Conservation (phyloP, 2,888 invertebrate genomes). For the Pyrrhosoma nymphula region DNA sequence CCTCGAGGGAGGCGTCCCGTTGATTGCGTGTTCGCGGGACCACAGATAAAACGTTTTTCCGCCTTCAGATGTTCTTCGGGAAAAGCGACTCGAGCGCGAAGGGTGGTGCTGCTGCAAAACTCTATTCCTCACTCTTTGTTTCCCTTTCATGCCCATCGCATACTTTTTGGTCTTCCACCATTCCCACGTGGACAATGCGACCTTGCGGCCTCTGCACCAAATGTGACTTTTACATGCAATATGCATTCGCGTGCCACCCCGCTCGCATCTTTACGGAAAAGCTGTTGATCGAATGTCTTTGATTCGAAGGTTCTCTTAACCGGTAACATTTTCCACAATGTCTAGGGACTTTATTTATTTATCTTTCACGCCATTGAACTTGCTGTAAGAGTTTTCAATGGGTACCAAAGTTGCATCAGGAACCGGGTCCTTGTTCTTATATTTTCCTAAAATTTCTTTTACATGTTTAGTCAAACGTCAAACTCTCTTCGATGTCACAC, state of each 20-base stretch:
- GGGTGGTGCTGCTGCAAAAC: not conserved
- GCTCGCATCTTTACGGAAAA: not conserved
- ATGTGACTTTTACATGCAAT: not conserved
- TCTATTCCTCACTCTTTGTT: not conserved
- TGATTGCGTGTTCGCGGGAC: constrained; percentile 49
- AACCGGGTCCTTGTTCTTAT: too few species aligned
- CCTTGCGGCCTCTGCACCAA: not conserved
- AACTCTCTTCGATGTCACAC: too few species aligned
- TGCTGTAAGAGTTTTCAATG: not conserved
- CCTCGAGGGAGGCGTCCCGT: constrained; percentile 49
- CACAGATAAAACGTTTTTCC: constrained; percentile 48
- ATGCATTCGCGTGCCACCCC: not conserved
- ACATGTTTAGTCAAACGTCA: too few species aligned
- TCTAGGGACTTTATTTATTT: not conserved
- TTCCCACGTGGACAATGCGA: not conserved
- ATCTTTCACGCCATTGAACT: not conserved
- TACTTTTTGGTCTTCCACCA: not conserved
- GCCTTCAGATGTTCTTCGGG: constrained; percentile 23
- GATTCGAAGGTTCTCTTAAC: not conserved
- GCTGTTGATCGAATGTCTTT: not conserved
- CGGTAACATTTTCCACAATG: not conserved
- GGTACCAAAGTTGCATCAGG: too few species aligned
- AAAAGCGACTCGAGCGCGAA: not conserved
- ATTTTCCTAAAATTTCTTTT: too few species aligned
- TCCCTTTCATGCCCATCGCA: not conserved